Percentiles rank a stretch among this genome's conserved stretches.
Conservation (phyloP, 2,888 invertebrate species). For the Synergus laeviventris region DNA sequence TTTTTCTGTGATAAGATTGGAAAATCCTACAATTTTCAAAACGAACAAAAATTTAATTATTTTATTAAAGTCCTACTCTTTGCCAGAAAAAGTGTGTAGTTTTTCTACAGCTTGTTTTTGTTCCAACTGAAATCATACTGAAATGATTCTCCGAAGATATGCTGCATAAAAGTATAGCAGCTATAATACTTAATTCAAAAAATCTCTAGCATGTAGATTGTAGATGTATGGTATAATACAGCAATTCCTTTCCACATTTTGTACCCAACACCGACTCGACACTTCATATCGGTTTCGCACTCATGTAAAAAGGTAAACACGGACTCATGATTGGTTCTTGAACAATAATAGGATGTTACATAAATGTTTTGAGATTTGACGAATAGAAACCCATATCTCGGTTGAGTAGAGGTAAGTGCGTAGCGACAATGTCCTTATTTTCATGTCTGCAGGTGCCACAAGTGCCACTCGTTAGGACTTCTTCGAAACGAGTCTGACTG, state of each 20-base stretch:
- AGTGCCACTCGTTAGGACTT: constrained; percentile 58
- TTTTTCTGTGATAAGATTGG: too few species aligned
- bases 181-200: too few species aligned
- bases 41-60: too few species aligned
- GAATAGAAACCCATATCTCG: constrained; percentile 38
- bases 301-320: constrained; percentile 15
- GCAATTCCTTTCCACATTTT: neutral
- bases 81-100: too few species aligned
- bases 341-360: constrained; percentile 28
- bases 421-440: constrained; percentile 57
- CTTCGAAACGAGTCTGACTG: constrained; percentile 61
- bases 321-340: constrained; percentile 8
- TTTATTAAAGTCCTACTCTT: too few species aligned
- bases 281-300: neutral
- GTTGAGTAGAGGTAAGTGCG: constrained; percentile 37
- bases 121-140: too few species aligned
- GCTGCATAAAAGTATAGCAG: too few species aligned
- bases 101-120: too few species aligned
- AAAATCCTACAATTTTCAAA: too few species aligned
- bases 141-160: too few species aligned
- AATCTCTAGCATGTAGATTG: too few species aligned
- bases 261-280: neutral
- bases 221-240: too few species aligned
- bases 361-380: constrained; percentile 33
- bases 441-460: constrained; percentile 54